Evolutionary conservation across 2,113 vertebrate species (phyloP), one percentile per base, ranked within the genome.

Genomic region (Phyllostomus discolor): DNA sequence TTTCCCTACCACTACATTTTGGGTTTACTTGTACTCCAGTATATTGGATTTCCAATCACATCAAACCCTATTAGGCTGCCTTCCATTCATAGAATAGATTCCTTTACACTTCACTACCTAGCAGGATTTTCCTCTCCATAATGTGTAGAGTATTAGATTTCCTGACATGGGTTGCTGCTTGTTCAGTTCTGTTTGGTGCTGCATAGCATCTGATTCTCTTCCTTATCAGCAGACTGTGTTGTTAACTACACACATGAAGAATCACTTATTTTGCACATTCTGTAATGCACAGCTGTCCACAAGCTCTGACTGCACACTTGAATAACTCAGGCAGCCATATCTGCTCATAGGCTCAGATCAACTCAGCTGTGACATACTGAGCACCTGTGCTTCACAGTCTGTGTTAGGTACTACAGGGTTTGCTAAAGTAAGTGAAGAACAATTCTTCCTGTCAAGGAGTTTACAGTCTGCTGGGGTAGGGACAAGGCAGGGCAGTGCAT

Each of bases 21-120:
- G 73, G 88, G 79, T 96, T 97, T 98, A 62, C 93, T 97, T 95
- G 50, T 95, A 96, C 90, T 90, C 64, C 33, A 94, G 79, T 95
- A 92, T 91, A 97, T 97, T 97, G 94, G 73, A 91, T 97, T 97
- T 96, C 96, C 76, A 95, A 78, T 96, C 97, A 96, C 96, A 96
- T 96, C 95, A 89, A 95, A 95, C 67, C 81, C 72, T 92, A 88
- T 96, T 93, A 90, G 76, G 83, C 90, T 91, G 66, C 78, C 72
- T 96, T 96, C 95, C 95, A 97, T 98, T 97, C 90, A 95, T n/a
- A 94, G 89, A 97, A 97, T 97, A 98, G 91, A 97, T 96, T 97
- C 88, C 46, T 91, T 96, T 95, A 96, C 80, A 97, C 96, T 50
- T 96, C 91, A 90, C 81, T 85, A 93, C 75, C 91, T 96, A 69